Conservation (phyloP, 2,797 vertebrate species). For the Sebastes iracundus region DNA sequence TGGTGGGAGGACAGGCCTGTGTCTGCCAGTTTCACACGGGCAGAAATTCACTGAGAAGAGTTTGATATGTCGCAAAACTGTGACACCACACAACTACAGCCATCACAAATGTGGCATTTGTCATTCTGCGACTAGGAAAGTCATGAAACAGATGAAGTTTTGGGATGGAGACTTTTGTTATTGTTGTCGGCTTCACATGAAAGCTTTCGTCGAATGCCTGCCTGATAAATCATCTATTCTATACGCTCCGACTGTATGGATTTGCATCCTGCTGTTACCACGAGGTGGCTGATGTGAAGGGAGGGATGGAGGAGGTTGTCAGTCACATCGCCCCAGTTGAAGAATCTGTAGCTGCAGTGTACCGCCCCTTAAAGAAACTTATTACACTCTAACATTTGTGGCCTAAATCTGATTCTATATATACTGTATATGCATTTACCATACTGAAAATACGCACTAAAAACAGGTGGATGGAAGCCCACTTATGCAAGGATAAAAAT, state of each 20-base stretch:
- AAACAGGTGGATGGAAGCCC: not conserved
- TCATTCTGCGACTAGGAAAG: not conserved
- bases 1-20: slow-evolving; percentile 39
- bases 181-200: not conserved
- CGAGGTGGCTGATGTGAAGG: not conserved
- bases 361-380: not conserved
- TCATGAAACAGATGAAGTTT: not conserved
- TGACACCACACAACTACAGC: slow-evolving; percentile 22
- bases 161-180: not conserved
- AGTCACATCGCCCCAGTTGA: not conserved
- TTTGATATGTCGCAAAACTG: slow-evolving; percentile 28
- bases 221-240: not conserved
- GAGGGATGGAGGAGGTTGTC: not conserved
- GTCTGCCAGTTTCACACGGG: slow-evolving; percentile 38
- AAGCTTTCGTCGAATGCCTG: not conserved
- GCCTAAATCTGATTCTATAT: not conserved
- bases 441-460: not conserved
- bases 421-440: not conserved
- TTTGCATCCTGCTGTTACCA: slow-evolving; percentile 4
- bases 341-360: not conserved
- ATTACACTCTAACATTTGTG: not conserved
- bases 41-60: slow-evolving; percentile 36
- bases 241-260: not conserved
- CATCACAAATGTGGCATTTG: slow-evolving; percentile 35
- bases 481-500: fast-evolving